Conservation (phyloP, 1,140 invertebrate species). For the Bradynema listronoti region DNA sequence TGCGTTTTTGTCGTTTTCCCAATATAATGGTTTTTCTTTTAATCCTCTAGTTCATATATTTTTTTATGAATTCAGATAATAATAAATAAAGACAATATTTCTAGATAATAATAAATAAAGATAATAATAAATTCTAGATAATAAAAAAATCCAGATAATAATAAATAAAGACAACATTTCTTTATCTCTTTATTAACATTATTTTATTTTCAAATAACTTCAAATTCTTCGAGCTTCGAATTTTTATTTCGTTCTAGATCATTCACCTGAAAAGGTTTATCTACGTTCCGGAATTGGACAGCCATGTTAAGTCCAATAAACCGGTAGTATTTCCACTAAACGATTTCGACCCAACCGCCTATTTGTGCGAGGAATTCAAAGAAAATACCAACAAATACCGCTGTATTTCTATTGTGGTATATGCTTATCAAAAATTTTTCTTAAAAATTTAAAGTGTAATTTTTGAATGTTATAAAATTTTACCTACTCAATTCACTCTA, state of each 20-base stretch:
- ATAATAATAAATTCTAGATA: too few relatives aligned
- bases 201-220: neutral
- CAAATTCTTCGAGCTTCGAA: conserved; percentile 5
- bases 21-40: conserved; percentile 8
- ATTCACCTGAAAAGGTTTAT: conserved; percentile 82
- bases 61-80: too few relatives aligned
- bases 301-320: conserved; percentile 87
- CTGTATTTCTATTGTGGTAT: conserved; percentile 19
- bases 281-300: conserved; percentile 63
- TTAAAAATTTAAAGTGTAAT: too few relatives aligned
- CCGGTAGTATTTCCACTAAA: conserved; percentile 77
- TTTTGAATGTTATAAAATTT: too few relatives aligned
- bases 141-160: too few relatives aligned
- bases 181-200: too few relatives aligned
- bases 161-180: too few relatives aligned
- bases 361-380: conserved; percentile 64
- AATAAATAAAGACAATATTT: too few relatives aligned
- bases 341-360: conserved; percentile 74
- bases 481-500: too few relatives aligned
- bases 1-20: conserved; percentile 10
- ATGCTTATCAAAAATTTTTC: too few relatives aligned
- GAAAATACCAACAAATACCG: neutral
- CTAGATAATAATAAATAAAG: too few relatives aligned
- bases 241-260: conserved; percentile 64
- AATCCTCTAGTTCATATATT: too few relatives aligned